Evolutionary conservation across 2,797 vertebrate species (phyloP).

Genomic region (Chelmon rostratus): DNA sequence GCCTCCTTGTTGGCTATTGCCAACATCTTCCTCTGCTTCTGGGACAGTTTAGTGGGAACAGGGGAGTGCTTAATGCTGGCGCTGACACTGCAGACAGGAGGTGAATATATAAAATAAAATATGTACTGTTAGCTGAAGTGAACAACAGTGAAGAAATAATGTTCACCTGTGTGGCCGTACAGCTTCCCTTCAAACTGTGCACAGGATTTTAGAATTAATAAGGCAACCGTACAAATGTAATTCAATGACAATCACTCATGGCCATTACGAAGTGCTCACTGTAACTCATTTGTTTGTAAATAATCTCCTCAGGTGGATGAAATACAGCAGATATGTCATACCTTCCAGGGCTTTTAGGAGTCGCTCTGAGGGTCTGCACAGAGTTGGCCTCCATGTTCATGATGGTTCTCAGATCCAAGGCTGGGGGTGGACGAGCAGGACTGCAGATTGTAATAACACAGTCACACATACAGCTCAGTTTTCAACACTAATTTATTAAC

Average conservation of each 20-base stretch:
- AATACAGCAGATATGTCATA: constrained; percentile 33
- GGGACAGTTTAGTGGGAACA: constrained; percentile 92
- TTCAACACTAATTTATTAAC: constrained; percentile 5
- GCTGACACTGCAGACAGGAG: constrained; percentile 55
- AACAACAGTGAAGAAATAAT: constrained; percentile 9
- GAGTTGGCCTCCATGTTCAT: constrained; percentile 96
- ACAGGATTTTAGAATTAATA: not conserved
- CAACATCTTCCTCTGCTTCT: constrained; percentile 98
- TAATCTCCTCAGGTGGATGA: not conserved
- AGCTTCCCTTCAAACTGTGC: not conserved
- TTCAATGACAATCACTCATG: not conserved
- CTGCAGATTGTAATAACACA: constrained; percentile 63
- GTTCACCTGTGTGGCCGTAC: not conserved
- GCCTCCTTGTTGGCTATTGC: constrained; percentile 92
- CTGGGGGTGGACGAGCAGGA: constrained; percentile 86
- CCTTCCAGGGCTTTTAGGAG: constrained; percentile 88
- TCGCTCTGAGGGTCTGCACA: constrained; percentile 87
- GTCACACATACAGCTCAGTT: constrained; percentile 28
- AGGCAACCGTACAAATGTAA: not conserved
- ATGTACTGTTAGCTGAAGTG: constrained; percentile 12
- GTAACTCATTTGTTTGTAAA: not conserved
- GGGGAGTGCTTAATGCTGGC: constrained; percentile 81
- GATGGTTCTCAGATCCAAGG: constrained; percentile 95
- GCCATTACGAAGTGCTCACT: not conserved
- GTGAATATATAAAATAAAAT: constrained; percentile 15